Base-by-base conservation (phyloP, 2,888 invertebrate genomes). In the Gerris lacustris region DNA sequence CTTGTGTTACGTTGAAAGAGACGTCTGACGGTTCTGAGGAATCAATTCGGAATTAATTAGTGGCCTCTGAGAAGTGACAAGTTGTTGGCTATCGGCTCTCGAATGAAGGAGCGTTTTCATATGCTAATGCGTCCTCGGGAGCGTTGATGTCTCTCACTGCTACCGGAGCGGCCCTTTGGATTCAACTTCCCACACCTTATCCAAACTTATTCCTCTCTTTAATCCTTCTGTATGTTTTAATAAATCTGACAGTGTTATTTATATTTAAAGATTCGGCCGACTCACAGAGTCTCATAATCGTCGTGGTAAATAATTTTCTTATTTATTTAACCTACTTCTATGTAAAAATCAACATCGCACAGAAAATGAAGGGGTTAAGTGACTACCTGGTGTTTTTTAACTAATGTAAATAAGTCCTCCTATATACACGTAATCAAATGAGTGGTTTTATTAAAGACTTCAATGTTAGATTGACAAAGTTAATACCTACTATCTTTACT, bases 31-130 rank as follows among this genome's bases (percentile, higher is more conserved):
- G 55, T 55, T 55, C 55, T 9, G 15, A 55, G 55, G 55, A 55
- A 55, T 55, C 55, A 55, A 55, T 55, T 55, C 55, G 55, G 55
- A 55, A 55, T 55, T 55, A 55, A 55, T 55, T 55, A 55, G 55
- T 55, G 15, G 15, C 55, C 55, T 55, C 55, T 55, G 55, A 15
- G 55, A 9, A 55, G 55, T 55, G 55, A 55, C 55, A 55, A 55
- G 55, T 55, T 55, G 55, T 55, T 55, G 55, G 11, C 55, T 55
- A 55, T 55, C 55, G 55, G 55, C 55, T 55, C 55, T 55, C 15
- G 15, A 55, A 55, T 55, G 55, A 55, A 55, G 15, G 15, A 55
- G 15, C 55, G 55, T 11, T 55, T 55, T 55, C 55, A 15, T 55
- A 55, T 55, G 55, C 55, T 55, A 55, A 55, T 55, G 55, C 55